phyloP scores from a whole-genome alignment of 2,113 vertebrate species.

The Chionomys nivalis region DNA sequence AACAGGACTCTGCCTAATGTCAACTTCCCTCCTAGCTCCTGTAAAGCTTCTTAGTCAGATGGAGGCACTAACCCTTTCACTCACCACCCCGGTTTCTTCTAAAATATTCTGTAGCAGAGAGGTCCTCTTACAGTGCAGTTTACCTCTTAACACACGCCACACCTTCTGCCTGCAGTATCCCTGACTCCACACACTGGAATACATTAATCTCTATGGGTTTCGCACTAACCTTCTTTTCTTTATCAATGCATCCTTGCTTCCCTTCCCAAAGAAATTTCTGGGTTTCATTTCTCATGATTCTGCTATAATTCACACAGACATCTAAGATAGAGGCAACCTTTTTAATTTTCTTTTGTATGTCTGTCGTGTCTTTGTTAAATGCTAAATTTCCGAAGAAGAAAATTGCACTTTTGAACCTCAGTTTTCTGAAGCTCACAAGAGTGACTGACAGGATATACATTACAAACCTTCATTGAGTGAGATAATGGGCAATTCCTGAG shows the following conservation, averaged over 20 bases:
- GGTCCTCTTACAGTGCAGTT: not conserved
- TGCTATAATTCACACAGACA: not conserved
- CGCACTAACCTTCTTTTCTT: not conserved
- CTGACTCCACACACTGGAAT: not conserved
- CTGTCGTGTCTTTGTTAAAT: not conserved
- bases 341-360: not conserved
- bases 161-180: accelerated
- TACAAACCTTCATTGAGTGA: not conserved
- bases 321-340: not conserved
- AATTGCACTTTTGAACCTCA: not conserved
- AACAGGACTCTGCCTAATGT: not conserved
- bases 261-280: not conserved
- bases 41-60: not conserved
- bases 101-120: not conserved
- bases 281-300: not conserved
- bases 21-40: not conserved
- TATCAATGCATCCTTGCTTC: not conserved
- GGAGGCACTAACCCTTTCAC: not conserved
- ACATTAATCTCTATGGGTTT: accelerated
- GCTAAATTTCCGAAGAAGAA: conserved; percentile 32
- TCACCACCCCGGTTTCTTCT: not conserved
- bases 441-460: not conserved
- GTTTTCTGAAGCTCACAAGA: conserved; percentile 17
- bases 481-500: not conserved
- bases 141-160: not conserved